Evolutionary conservation across 2,113 vertebrate species (phyloP), one percentile per base, ranked within the genome.

Genomic region (Tachysurus fulvidraco): DNA sequence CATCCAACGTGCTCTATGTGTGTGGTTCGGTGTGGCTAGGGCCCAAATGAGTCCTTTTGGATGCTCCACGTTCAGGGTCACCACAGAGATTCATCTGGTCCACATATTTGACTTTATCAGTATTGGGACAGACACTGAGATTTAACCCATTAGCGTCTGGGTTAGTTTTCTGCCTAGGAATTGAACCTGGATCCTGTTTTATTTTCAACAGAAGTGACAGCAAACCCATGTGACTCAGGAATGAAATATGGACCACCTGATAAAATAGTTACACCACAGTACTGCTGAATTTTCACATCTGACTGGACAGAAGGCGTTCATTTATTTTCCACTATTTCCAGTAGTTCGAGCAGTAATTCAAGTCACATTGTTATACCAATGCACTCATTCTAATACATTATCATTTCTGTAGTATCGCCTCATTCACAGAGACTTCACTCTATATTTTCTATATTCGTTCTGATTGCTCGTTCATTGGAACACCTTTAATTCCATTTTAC

Each of bases 1-100:
- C 77, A 67, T 89, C 46, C 54, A 79, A 88, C 80, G 62, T 11
- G 8, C 28, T 44, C 14, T 17, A 5, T 86, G 23, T 25, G 12
- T n/a, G 21, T 86, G 77, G 79, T 14, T 36, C 30, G 36, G 54
- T 36, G 28, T 44, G 11, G 52, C 67, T 76, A 3, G n/a, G 2
- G 8, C 64, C 14, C 44, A 52, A 36, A 55, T 25, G 19, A 44
- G 13, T 83, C n/a, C 25, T 50, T 50, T 50, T 9, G 8, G 46
- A 7, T 50, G 46, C 46, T 50, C 3, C 46, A 2, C 8, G 46
- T 50, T 50, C 8, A 50, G 46, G 5, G 46, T 4, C 46, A 4
- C 46, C 46, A 50, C 46, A 50, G 46, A 5, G 0, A 9, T 7
- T 50, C 46, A 50, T 50, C 46, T 50, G 46, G 46, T 50, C 46